Evolutionary conservation across 2,888 invertebrate species (phyloP).

Genomic region (Calephelis perditalis): DNA sequence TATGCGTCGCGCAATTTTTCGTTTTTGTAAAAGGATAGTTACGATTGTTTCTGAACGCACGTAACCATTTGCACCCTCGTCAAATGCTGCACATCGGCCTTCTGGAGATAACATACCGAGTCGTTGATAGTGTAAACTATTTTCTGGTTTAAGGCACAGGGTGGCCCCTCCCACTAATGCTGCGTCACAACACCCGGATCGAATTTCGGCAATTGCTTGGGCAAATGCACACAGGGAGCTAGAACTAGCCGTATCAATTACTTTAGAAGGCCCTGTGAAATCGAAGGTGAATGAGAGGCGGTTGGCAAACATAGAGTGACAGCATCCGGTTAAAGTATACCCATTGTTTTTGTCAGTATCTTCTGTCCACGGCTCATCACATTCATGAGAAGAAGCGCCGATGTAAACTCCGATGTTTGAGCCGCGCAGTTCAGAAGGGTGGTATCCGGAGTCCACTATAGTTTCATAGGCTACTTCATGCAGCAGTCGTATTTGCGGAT

Average conservation of each 20-base stretch:
- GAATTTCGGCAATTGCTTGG: slow-evolving; percentile 3
- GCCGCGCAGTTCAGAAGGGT: slow-evolving; percentile 5
- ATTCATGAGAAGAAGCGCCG: not conserved
- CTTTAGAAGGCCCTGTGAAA: slow-evolving; percentile 9
- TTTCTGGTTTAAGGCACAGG: slow-evolving; percentile 2
- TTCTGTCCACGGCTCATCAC: slow-evolving; percentile 1
- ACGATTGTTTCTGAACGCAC: slow-evolving; percentile 6
- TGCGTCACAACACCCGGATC: slow-evolving; percentile 5
- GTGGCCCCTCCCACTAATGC: not conserved
- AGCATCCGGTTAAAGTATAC: slow-evolving; percentile 8
- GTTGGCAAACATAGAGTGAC: slow-evolving; percentile 8
- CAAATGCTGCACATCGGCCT: too few species aligned
- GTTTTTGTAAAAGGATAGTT: not conserved
- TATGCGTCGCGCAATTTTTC: too few species aligned
- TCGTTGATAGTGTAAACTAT: not conserved
- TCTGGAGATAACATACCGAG: too few species aligned
- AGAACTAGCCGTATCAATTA: slow-evolving; percentile 5
- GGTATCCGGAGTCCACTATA: not conserved
- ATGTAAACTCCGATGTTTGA: slow-evolving; percentile 4
- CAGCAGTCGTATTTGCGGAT: slow-evolving; percentile 1
- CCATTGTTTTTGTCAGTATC: not conserved
- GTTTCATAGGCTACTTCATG: not conserved
- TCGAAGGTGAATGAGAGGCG: slow-evolving; percentile 10
- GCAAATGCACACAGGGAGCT: not conserved
- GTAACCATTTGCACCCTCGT: too few species aligned